A percentile compares a stretch with the other conserved stretches of the same genome.
phyloP scores from a whole-genome alignment of 2,888 invertebrate genomes.

The Euproctis similis region DNA sequence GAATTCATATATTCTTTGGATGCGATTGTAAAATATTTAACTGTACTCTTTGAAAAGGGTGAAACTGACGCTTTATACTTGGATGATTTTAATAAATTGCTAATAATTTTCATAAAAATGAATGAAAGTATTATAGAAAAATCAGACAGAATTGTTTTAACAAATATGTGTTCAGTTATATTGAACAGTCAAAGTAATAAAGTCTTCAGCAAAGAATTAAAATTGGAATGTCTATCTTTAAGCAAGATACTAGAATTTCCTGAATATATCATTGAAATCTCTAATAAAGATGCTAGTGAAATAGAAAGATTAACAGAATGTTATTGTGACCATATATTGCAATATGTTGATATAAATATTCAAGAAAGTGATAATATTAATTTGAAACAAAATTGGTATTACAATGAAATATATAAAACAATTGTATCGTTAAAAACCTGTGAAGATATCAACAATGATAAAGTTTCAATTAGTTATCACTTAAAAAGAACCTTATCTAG shows the following conservation, averaged over 20 bases:
- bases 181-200: constrained; percentile 30
- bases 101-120: constrained; percentile 33
- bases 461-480: constrained; percentile 39
- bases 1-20: constrained; percentile 39
- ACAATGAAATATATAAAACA: constrained; percentile 36
- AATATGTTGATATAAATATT: constrained; percentile 25
- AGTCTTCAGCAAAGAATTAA: constrained; percentile 42
- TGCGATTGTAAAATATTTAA: constrained; percentile 38
- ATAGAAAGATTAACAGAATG: constrained; percentile 39
- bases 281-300: constrained; percentile 38
- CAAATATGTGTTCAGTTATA: constrained; percentile 41
- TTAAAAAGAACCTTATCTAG: constrained; percentile 40
- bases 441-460: constrained; percentile 36
- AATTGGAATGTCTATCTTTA: constrained; percentile 41
- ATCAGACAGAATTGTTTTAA: constrained; percentile 26
- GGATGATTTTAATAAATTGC: constrained; percentile 35
- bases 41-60: constrained; percentile 46
- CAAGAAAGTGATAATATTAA: constrained; percentile 15
- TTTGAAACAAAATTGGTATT: constrained; percentile 42
- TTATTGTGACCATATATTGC: constrained; percentile 38
- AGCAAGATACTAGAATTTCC: constrained; percentile 37
- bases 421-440: constrained; percentile 37
- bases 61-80: constrained; percentile 37
- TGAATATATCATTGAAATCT: constrained; percentile 34
- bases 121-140: constrained; percentile 19